Evolutionary conservation across 2,797 vertebrate genomes (phyloP), one percentile per base, ranked within the genome.

Genomic region (Eutrigla gurnardus): DNA sequence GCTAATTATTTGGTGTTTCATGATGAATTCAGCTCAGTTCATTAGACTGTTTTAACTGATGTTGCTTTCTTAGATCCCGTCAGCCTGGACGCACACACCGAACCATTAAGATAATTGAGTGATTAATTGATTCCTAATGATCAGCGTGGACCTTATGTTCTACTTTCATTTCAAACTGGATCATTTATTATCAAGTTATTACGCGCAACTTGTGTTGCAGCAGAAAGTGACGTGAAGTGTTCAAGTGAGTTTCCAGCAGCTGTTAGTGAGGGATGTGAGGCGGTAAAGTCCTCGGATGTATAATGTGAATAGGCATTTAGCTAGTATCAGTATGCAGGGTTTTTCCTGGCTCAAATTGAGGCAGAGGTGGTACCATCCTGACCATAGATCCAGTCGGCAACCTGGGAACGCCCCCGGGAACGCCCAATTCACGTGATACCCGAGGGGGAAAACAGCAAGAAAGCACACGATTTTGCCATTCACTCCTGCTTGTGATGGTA

Each of bases 121-220:
- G 91, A 94, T 94, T 93, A 93, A 94, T 93, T 93, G 89, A 91
- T 89, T 86, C 84, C 88, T 92, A 93, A 94, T 90, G 93, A 93
- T 94, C 90, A 89, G 82, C 90, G 32, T 77, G 65, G 88, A 93
- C 90, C 91, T 91, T 94, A 93, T 93, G 93, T 93, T 93, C 83
- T 35, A 65, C 87, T 92, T 91, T 91, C 72, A 89, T 93, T 93
- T 88, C 84, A 86, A 89, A 91, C 88, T 86, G 77, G 76, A 89
- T 78, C 39, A 74, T 88, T 81, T 89, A 88, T 86, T 82, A 88
- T 73, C 57, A 71, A 83, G 75, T 89, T 90, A 88, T 88, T 86
- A 83, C 73, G 70, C 49, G 79, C 68, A 83, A 77, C 75, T 71
- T 79, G 76, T 58, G 74, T 78, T 74, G 71, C 46, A 39, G 54